Conservation (phyloP, 2,797 vertebrate species). For the Bryconaethiops microstoma region DNA sequence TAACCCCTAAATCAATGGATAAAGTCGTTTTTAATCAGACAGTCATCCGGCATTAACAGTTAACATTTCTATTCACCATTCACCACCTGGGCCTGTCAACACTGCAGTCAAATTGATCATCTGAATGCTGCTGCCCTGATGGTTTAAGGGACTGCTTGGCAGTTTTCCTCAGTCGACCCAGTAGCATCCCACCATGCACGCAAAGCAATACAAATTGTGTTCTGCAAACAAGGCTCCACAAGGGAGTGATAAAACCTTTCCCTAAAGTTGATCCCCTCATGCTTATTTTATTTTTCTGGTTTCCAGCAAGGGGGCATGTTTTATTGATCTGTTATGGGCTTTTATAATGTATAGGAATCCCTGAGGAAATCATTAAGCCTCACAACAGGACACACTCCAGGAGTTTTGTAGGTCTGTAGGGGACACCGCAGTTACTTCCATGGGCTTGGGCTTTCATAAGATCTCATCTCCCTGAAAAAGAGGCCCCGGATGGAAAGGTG, state of each 20-base stretch:
- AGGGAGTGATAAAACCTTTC: constrained; percentile 45
- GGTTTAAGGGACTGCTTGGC: constrained; percentile 33
- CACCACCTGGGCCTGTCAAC: constrained; percentile 11
- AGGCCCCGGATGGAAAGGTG: not conserved
- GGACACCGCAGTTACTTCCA: not conserved
- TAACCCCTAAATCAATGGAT: constrained; percentile 4
- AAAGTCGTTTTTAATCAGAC: constrained; percentile 6
- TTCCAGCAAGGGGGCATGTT: constrained; percentile 22
- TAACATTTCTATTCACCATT: constrained; percentile 6
- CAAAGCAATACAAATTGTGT: constrained; percentile 44
- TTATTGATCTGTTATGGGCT: constrained; percentile 30
- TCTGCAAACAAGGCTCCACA: constrained; percentile 36
- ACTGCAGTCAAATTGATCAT: constrained; percentile 26
- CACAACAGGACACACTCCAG: constrained; percentile 4
- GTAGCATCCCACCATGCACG: constrained; percentile 33
- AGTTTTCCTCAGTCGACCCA: constrained; percentile 25
- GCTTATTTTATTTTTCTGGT: constrained; percentile 22
- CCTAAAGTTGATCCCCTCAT: constrained; percentile 16
- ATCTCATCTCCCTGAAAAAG: constrained; percentile 3
- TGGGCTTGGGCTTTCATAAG: constrained; percentile 13
- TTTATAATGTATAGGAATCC: constrained; percentile 12
- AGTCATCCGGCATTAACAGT: constrained; percentile 16
- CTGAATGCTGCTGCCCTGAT: constrained; percentile 22
- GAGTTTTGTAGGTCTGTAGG: constrained; percentile 1
- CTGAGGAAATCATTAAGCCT: constrained; percentile 1